Base-by-base conservation (phyloP, 2,888 invertebrate species). In the Tanytarsus gracilentus region DNA sequence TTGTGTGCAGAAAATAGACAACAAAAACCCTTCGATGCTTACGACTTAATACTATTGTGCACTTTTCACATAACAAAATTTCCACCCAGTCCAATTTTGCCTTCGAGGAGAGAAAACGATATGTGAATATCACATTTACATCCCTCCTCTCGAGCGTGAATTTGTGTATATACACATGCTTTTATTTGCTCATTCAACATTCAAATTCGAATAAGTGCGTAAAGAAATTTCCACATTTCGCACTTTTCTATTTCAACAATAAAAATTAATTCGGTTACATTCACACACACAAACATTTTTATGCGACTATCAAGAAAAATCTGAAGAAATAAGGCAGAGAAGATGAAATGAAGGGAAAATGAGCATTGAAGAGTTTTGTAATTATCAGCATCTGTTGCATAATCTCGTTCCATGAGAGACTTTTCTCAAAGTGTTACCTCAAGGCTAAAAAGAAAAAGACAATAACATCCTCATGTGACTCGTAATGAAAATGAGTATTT, bases 381-480 rank as follows among this genome's bases (percentile, higher is more conserved):
- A 27, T 52, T 52, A 27, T 29, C 16, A 52, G 16, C 52, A 52
- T 52, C 52, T 52, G 52, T 30, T 52, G 30, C 52, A 18, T 27
- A 27, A 44, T 44, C 23, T 44, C n/a, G n/a, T n/a, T n/a, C n/a
- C n/a, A n/a, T n/a, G n/a, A n/a, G n/a, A n/a, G n/a, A n/a, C n/a
- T n/a, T n/a, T n/a, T n/a, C n/a, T n/a, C n/a, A n/a, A n/a, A n/a
- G n/a, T 44, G 8, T 16, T 36, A 36, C 16, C n/a, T 33, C 33
- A 33, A 11, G n/a, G 5, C 14, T 33, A 11, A 1, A 14, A 36
- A 36, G 14, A 36, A 36, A 9, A 36, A 33, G 33, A 33, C 3
- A 33, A n/a, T n/a, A n/a, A n/a, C n/a, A n/a, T n/a, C n/a, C n/a
- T n/a, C n/a, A n/a, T n/a, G n/a, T n/a, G n/a, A n/a, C n/a, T n/a